Evolutionary conservation across 1,140 invertebrate species (phyloP).

Genomic region (Papilio glaucus): DNA sequence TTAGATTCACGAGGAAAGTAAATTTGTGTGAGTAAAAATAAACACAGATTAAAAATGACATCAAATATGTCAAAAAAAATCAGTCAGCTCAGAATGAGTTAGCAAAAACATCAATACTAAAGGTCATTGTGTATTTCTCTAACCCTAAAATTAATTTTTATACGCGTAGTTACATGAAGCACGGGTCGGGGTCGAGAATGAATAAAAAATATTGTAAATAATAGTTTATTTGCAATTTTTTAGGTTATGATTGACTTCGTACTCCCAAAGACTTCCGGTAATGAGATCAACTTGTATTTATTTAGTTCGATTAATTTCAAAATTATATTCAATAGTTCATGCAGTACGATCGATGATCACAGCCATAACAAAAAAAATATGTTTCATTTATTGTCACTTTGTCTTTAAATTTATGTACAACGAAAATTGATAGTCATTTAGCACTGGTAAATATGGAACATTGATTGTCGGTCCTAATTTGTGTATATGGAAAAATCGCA

Average conservation of each 20-base stretch:
- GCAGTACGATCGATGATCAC: too few species aligned
- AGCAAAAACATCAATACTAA: too few species aligned
- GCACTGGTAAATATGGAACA: background rate
- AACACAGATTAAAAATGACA: too few species aligned
- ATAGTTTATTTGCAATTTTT: slow-evolving; percentile 7
- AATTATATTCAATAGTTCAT: too few species aligned
- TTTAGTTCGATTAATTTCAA: too few species aligned
- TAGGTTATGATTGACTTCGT: too few species aligned
- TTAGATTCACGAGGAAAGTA: background rate
- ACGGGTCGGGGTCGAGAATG: too few species aligned
- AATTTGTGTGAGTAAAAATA: background rate
- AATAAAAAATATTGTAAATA: background rate
- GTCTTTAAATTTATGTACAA: background rate
- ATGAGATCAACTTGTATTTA: background rate
- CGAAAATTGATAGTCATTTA: slow-evolving; percentile 7
- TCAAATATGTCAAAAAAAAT: too few species aligned
- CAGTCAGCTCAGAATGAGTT: too few species aligned
- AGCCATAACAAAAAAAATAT: background rate
- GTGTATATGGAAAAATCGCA: background rate
- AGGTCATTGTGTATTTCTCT: too few species aligned
- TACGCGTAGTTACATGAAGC: background rate
- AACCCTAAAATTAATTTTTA: too few species aligned
- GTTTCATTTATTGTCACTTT: background rate
- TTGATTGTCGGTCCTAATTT: background rate
- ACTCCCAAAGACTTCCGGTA: background rate